Conservation (phyloP, 2,888 invertebrate genomes). For the Lepidocyrtinus sp. region DNA sequence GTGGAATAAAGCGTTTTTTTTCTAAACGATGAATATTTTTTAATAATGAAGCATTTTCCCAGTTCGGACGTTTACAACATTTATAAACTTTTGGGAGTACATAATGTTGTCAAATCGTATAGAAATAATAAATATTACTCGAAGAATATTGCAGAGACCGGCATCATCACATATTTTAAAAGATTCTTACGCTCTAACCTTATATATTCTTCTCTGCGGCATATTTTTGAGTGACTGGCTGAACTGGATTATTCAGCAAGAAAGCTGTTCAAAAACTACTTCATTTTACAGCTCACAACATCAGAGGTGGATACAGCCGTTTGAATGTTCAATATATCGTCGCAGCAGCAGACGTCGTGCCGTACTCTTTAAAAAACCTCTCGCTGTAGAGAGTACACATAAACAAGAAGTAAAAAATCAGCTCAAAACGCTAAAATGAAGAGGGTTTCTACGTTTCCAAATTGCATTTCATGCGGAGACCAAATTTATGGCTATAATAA, state of each 20-base stretch:
- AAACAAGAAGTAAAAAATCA: neutral
- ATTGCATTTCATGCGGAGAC: slow-evolving; percentile 60
- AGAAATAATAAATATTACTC: slow-evolving; percentile 40
- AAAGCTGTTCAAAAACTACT: slow-evolving; percentile 11
- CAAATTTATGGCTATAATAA: slow-evolving; percentile 62
- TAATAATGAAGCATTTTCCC: slow-evolving; percentile 37
- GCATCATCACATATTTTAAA: slow-evolving; percentile 33
- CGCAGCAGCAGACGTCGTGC: slow-evolving; percentile 10
- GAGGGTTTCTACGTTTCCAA: slow-evolving; percentile 54
- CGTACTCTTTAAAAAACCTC: neutral
- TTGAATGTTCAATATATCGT: neutral
- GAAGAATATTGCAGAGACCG: slow-evolving; percentile 21
- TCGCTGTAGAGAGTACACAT: neutral
- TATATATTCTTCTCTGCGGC: slow-evolving; percentile 18
- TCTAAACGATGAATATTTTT: slow-evolving; percentile 41
- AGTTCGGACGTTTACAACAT: slow-evolving; percentile 42
- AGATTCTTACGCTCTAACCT: neutral
- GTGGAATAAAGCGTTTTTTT: slow-evolving; percentile 13
- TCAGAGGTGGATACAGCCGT: neutral
- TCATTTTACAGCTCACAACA: slow-evolving; percentile 7
- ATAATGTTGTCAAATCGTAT: slow-evolving; percentile 38
- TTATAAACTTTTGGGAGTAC: slow-evolving; percentile 44
- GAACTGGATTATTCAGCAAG: neutral
- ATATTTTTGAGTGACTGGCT: slow-evolving; percentile 2
- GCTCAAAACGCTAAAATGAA: neutral